phyloP scores from a whole-genome alignment of 2,113 vertebrate genomes.

The Gymnarchus niloticus region DNA sequence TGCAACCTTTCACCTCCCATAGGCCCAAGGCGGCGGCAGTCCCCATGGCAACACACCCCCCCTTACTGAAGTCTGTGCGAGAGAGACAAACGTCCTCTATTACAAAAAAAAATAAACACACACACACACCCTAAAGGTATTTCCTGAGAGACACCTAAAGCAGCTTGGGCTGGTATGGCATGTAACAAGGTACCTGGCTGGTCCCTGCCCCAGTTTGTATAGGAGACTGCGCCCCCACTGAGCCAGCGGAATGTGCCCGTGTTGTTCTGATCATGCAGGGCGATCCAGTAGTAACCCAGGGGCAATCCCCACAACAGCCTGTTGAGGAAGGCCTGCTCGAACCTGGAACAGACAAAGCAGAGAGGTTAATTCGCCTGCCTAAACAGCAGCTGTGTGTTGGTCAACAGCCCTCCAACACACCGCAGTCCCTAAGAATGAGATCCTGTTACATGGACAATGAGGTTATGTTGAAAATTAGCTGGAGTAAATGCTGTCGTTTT shows the following conservation, averaged over 20 bases:
- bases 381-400: neutral
- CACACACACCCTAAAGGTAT: neutral
- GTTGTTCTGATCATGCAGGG: conserved; percentile 71
- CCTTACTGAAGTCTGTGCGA: conserved; percentile 61
- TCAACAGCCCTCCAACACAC: no score
- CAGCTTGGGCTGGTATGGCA: neutral
- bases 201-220: conserved; percentile 92
- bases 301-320: conserved; percentile 82
- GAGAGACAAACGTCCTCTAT: neutral
- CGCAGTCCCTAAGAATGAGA: neutral
- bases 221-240: conserved; percentile 75
- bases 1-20: conserved; percentile 86
- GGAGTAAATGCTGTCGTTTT: neutral
- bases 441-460: neutral
- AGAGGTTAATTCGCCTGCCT: neutral
- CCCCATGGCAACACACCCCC: conserved; percentile 83
- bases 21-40: conserved; percentile 78
- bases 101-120: no score
- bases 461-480: neutral
- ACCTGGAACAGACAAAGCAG: conserved; percentile 57
- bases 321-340: conserved; percentile 89
- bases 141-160: neutral
- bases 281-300: conserved; percentile 80
- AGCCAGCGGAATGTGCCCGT: conserved; percentile 79
- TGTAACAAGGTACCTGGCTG: conserved; percentile 69